A percentile compares a stretch with the other conserved stretches of the same genome.
phyloP scores from a whole-genome alignment of 1,140 invertebrate genomes.

The Phthorimaea operculella region DNA sequence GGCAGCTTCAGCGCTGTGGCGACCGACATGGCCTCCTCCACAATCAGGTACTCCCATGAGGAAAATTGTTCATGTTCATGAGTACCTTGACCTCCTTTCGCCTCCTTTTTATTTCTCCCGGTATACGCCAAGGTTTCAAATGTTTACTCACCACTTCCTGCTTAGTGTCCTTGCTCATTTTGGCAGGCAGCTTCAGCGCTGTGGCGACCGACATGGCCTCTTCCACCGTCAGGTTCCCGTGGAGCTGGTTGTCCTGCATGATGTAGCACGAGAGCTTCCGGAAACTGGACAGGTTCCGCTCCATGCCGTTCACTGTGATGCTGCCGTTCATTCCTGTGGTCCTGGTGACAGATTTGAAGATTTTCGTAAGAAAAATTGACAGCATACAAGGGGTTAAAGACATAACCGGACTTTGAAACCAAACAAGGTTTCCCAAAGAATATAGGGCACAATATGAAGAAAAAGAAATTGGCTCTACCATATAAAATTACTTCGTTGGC shows the following conservation, averaged over 20 bases:
- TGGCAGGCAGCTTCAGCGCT: conserved; percentile 86
- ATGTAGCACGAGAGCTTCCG: conserved; percentile 96
- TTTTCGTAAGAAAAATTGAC: no score
- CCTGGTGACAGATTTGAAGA: no score
- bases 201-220: conserved; percentile 95
- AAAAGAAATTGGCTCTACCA: no score
- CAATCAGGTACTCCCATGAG: conserved; percentile 94
- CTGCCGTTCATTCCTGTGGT: conserved; percentile 81
- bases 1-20: conserved; percentile 91
- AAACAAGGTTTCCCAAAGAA: no score
- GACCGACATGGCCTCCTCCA: conserved; percentile 93
- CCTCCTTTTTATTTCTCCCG: no score
- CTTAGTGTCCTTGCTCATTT: conserved; percentile 76
- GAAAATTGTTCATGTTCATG: no score
- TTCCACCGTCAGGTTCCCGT: conserved; percentile 91
- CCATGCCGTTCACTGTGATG: conserved; percentile 87
- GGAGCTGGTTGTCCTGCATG: conserved; percentile 97
- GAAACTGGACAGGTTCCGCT: conserved; percentile 89
- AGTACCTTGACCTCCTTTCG: no score
- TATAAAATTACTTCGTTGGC: no score
- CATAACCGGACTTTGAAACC: no score
- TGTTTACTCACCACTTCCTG: conserved; percentile 84
- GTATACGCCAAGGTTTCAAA: no score
- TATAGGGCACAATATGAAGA: no score
- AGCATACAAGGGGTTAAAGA: no score